Conservation (phyloP, 1,140 invertebrate species). For the Macrobrachium rosenbergii region DNA sequence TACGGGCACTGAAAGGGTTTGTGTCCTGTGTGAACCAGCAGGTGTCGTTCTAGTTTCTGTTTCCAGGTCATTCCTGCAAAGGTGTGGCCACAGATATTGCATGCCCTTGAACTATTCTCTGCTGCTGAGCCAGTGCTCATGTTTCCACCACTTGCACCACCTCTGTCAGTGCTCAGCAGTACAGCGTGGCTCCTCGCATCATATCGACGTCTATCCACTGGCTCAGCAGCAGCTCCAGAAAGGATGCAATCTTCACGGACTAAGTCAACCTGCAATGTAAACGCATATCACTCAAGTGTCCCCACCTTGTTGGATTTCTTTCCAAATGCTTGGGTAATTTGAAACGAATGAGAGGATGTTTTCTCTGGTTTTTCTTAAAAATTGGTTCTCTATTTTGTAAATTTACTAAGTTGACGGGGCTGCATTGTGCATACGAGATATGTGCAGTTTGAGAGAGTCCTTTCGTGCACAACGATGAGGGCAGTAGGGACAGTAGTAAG, state of each 20-base stretch:
- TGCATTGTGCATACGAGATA: conserved; percentile 58
- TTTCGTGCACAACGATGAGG: conserved; percentile 64
- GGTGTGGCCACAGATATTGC: conserved; percentile 51
- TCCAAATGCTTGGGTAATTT: conserved; percentile 21
- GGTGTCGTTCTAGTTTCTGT: conserved; percentile 62
- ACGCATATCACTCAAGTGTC: conserved; percentile 56
- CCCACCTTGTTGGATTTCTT: conserved; percentile 25
- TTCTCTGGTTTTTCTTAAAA: neutral
- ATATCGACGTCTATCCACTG: conserved; percentile 47
- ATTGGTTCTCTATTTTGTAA: neutral
- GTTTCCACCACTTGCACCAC: neutral
- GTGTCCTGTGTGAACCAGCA: conserved; percentile 61
- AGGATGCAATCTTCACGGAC: conserved; percentile 46
- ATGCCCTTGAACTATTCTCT: conserved; percentile 52
- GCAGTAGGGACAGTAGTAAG: conserved; percentile 64
- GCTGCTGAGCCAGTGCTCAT: conserved; percentile 10
- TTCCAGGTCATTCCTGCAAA: conserved; percentile 58
- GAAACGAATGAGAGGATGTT: neutral
- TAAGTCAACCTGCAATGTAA: conserved; percentile 58
- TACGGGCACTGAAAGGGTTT: conserved; percentile 59
- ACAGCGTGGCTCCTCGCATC: conserved; percentile 28
- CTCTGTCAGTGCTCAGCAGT: conserved; percentile 20
- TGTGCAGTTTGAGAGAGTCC: conserved; percentile 64
- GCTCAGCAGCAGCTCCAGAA: conserved; percentile 26
- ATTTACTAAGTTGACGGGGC: conserved; percentile 35